Evolutionary conservation across 1,140 invertebrate species (phyloP), one percentile per base, ranked within the genome.

Genomic region (Eumeta japonica): DNA sequence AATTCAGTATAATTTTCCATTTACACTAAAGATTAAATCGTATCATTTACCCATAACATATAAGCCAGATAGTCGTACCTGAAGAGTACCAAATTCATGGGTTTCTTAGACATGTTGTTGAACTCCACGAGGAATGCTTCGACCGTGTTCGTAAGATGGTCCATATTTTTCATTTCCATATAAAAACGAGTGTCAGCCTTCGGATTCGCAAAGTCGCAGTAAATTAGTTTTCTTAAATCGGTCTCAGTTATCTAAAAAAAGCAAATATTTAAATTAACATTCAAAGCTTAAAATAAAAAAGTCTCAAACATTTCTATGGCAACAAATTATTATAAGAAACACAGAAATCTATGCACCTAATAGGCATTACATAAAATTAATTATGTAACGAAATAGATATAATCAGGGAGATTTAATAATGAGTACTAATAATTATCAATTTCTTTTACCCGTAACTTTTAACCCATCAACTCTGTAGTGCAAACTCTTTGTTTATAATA

Each of bases 81-180:
- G 64, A 97, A 98, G 15, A 98, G 75, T 2, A 97, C 93, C 29
- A 98, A 77, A 76, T 94, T 92, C 94, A 98, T 97, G 0, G 94
- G 93, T 58, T 97, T 97, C 63, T 95, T 97, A 13, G 90, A 92
- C 87, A 97, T 92, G 41, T 94, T 90, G 63, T 98, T 97, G 53
- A 87, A 97, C 59, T 98, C 94, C 2, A 86, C 84, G 10, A 98
- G 76, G 75, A 92, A 96, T 1, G 84, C 84, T 58, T 97, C 93
- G 0, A 94, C 90, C n/a, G 94, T 89, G 1, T 81, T 78, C 45
- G 85, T 83, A 28, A 98, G 75, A 36, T 85, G 79, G 41, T 92
- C 88, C 45, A 96, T 76, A 59, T 97, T 89, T 1, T 76, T 68
- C 0, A 94, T 90, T 79, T 97, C 92, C 50, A 89, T 83, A 49